Percentiles rank a stretch among this genome's conserved stretches.
Evolutionary conservation across 2,797 vertebrate species (phyloP).

Genomic region (Cheirogaleus major): DNA sequence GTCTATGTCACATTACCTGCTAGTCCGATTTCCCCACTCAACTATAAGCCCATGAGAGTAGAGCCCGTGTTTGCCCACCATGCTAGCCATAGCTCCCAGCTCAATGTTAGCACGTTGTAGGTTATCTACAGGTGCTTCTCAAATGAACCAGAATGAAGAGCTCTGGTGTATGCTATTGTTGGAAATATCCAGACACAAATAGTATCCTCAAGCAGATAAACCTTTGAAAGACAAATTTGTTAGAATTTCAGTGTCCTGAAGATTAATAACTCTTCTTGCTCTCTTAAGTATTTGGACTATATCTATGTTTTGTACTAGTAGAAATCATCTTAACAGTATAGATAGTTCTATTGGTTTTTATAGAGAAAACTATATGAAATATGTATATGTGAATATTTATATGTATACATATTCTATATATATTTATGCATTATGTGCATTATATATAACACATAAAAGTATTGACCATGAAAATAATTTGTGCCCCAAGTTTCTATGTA

Average conservation of each 20-base stretch:
- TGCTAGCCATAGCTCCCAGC: background rate
- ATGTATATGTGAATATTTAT: background rate
- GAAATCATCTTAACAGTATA: background rate
- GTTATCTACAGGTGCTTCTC: background rate
- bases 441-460: background rate
- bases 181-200: background rate
- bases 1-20: too few species aligned
- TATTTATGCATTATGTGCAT: background rate
- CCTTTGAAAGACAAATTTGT: background rate
- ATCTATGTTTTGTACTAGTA: background rate
- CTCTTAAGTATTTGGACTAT: background rate
- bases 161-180: background rate
- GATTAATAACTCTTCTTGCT: background rate
- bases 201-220: background rate
- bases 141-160: background rate
- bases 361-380: background rate
- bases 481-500: background rate
- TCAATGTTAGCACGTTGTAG: background rate
- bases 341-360: background rate
- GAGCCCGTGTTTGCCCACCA: background rate
- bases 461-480: slow-evolving; percentile 28
- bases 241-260: background rate
- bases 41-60: background rate
- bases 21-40: background rate
- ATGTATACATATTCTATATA: background rate